Evolutionary conservation across 2,113 vertebrate genomes (phyloP), one percentile per base, ranked within the genome.

Genomic region (Cichladusa arquata): DNA sequence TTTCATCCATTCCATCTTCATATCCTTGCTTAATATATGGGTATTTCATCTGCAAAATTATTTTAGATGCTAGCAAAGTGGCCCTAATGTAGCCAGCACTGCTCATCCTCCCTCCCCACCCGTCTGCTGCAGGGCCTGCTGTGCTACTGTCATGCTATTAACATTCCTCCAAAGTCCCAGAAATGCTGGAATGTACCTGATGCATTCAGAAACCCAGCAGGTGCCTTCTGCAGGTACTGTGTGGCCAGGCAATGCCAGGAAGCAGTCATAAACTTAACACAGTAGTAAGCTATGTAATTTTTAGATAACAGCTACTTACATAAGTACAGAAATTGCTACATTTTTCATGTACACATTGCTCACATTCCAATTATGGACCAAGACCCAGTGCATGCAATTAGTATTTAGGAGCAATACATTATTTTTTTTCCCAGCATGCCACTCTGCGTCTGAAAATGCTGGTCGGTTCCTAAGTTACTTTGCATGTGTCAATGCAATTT

Each of bases 151-250:
- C 95, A 90, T 50, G 95, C 71, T 88, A 88, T 97, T 96, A 95
- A 94, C 93, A 95, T 96, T 95, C 81, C 76, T 91, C 60, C 23
- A 3, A 91, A 97, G 92, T 54, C 83, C 91, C 9, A 0, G 78
- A 90, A 95, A 92, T 34, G 74, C 87, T 93, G 73, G 88, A 94
- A 97, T 85, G 90, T 90, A 91, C 96, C 96, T 94, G 84, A 83
- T 82, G 93, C 93, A 94, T 95, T 97, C 95, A 97, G 86, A 86
- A 94, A 61, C 95, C 15, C 97, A 97, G 97, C 95, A 90, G 95
- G 95, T 81, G 84, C 81, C 69, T 97, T 89, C 86, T 65, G 86
- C 91, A 91, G 93, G 95, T 92, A 94, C 76, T 9, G 11, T 12
- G 24, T 45, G 38, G 76, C 91, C 95, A 92, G 53, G 90, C 86